Conservation (phyloP, 2,797 vertebrate species). For the Silurus aristotelis region DNA sequence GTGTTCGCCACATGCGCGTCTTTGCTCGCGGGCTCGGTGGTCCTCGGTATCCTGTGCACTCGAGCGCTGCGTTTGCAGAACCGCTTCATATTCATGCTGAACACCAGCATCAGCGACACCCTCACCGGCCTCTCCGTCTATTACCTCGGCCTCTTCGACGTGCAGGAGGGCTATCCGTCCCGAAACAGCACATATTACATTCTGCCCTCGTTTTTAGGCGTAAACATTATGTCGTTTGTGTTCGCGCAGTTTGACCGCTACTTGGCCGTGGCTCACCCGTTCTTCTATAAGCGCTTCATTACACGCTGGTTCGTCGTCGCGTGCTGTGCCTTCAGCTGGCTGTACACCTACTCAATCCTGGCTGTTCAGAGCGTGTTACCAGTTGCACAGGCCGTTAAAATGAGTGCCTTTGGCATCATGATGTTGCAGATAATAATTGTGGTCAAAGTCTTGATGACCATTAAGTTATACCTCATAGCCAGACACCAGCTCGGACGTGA, state of each 20-base stretch:
- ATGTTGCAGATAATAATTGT: conserved; percentile 74
- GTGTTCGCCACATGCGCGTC: conserved; percentile 72
- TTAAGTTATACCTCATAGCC: conserved; percentile 77
- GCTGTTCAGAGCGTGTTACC: conserved; percentile 73
- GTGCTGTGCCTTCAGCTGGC: conserved; percentile 74
- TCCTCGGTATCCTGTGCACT: conserved; percentile 67
- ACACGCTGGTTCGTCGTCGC: conserved; percentile 63
- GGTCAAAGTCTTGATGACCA: conserved; percentile 74
- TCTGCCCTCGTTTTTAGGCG: conserved; percentile 77
- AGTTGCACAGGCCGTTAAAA: conserved; percentile 71
- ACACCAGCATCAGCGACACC: conserved; percentile 81
- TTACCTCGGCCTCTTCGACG: conserved; percentile 80
- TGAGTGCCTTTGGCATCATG: conserved; percentile 75
- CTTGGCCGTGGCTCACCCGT: conserved; percentile 76
- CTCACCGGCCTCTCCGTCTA: conserved; percentile 77
- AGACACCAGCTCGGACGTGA: conserved; percentile 73
- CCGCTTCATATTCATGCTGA: conserved; percentile 81
- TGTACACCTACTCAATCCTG: conserved; percentile 74
- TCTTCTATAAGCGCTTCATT: conserved; percentile 75
- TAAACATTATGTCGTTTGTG: conserved; percentile 78
- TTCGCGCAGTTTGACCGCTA: conserved; percentile 81
- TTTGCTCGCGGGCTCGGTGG: conserved; percentile 74
- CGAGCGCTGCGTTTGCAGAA: conserved; percentile 72
- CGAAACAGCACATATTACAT: conserved; percentile 76
- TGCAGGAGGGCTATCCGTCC: conserved; percentile 77